Evolutionary conservation across 2,797 vertebrate genomes (phyloP), one percentile per base, ranked within the genome.

Genomic region (Enoplosus armatus): DNA sequence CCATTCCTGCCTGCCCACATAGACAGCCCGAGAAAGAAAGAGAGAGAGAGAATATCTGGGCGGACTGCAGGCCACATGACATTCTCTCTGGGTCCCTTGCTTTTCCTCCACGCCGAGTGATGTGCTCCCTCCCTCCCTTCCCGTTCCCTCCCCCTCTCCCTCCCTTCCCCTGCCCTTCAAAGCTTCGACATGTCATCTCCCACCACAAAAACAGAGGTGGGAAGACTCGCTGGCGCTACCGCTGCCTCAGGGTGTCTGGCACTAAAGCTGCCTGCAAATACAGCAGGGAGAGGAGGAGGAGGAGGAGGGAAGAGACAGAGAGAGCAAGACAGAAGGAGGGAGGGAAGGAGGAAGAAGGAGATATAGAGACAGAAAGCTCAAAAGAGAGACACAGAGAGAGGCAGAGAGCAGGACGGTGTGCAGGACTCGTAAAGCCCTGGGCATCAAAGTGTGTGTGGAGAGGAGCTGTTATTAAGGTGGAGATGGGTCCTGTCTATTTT

Each of bases 151-250:
- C 88, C 81, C 81, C 87, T 89, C 84, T 87, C 89, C 94, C 92
- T 94, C 89, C 94, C 92, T 93, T 93, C 93, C 78, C 88, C 92
- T 92, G 93, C 95, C 94, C 95, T 96, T 96, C 95, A 96, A 96
- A 96, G 95, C 95, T 95, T 94, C 90, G 86, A 95, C 95, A 96
- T 96, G 95, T 96, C 95, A 96, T 95, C 95, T 95, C 94, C 92
- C 88, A 96, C 96, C 96, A 95, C 96, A 96, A 96, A 96, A 95
- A 96, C 95, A 96, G 96, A 96, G 96, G 96, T 96, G 96, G 96
- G 95, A 96, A 96, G 96, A 96, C 96, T 96, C 90, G 88, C 95
- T 96, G 96, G 96, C 96, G 96, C 96, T 96, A 94, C 94, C 84
- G 94, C 94, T 95, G 95, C 96, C 95, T 96, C 94, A 94, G 96